Percentiles rank a stretch among this genome's conserved stretches.
Conservation (phyloP, 1,140 invertebrate genomes). For the Cecropterus lyciades region DNA sequence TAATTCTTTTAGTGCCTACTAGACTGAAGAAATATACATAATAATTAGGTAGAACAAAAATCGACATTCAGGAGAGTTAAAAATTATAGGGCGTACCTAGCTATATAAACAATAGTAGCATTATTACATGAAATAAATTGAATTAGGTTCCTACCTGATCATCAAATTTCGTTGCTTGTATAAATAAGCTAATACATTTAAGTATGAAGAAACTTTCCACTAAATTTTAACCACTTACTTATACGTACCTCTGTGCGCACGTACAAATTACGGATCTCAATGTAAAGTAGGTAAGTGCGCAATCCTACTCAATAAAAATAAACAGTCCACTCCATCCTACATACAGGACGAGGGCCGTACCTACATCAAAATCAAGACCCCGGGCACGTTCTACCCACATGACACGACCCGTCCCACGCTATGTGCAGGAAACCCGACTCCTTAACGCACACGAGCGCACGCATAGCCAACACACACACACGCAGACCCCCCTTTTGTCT, state of each 20-base stretch:
- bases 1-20: too few species aligned
- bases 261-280: conserved; percentile 11
- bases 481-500: conserved; percentile 78
- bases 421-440: conserved; percentile 64
- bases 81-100: too few species aligned
- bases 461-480: conserved; percentile 61
- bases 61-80: too few species aligned
- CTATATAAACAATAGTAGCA: too few species aligned
- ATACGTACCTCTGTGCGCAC: conserved; percentile 9
- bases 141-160: not conserved
- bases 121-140: too few species aligned
- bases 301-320: conserved; percentile 58
- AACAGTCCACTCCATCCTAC: conserved; percentile 62
- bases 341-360: conserved; percentile 65
- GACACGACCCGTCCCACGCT: conserved; percentile 60
- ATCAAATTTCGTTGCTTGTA: not conserved
- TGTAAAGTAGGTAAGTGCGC: conserved; percentile 18
- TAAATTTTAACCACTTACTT: not conserved
- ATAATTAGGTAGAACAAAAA: too few species aligned
- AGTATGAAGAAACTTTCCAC: conserved; percentile 1
- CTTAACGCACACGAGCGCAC: conserved; percentile 48
- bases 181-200: not conserved
- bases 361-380: conserved; percentile 78
- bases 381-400: conserved; percentile 63
- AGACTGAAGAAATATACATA: too few species aligned